Evolutionary conservation across 2,797 vertebrate genomes (phyloP).

Genomic region (Psittacula derbiana): DNA sequence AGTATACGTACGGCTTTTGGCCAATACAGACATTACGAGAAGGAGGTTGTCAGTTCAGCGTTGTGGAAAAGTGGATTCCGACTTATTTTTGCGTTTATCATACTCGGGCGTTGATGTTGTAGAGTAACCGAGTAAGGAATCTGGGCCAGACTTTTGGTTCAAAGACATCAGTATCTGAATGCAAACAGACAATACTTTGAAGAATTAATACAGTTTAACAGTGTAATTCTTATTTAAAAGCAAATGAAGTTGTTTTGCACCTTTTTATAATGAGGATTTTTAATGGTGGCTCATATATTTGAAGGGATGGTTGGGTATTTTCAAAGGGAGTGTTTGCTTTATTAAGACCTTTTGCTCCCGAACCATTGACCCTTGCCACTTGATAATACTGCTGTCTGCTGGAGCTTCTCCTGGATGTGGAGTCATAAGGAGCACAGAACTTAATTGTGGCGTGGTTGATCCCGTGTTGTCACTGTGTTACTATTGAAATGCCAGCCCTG

Average conservation of each 20-base stretch:
- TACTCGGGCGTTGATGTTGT: fast-evolving
- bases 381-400: background rate
- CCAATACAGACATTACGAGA: fast-evolving
- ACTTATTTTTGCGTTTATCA: fast-evolving
- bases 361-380: background rate
- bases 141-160: background rate
- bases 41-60: too few species aligned
- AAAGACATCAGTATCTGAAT: background rate
- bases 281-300: background rate
- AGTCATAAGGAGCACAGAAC: background rate
- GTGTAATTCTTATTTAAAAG: background rate
- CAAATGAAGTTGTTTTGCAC: background rate
- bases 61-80: background rate
- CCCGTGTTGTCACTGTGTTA: fast-evolving
- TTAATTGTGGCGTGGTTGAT: background rate
- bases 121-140: background rate
- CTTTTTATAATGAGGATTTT: background rate
- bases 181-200: background rate
- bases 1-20: fast-evolving
- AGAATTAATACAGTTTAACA: background rate
- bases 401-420: background rate
- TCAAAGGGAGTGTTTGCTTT: background rate
- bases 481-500: background rate
- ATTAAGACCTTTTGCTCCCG: background rate
- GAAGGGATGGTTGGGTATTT: background rate